A percentile compares a stretch with the other conserved stretches of the same genome.
Evolutionary conservation across 2,888 invertebrate genomes (phyloP).

Genomic region (Portevinia maculata): DNA sequence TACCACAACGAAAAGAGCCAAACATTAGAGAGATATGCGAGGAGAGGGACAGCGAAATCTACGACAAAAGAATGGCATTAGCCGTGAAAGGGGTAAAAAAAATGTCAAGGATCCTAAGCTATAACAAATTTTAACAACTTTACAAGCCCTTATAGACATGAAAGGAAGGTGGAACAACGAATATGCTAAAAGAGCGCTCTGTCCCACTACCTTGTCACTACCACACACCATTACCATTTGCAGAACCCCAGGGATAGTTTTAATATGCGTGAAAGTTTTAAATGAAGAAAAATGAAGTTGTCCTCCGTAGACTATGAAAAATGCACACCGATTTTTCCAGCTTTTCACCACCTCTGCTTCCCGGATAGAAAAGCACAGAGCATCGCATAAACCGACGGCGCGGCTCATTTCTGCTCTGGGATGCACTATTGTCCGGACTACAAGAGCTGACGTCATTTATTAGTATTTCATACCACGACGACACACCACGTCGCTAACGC

Average conservation of each 20-base stretch:
- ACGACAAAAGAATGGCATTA: conserved; percentile 46
- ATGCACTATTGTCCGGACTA: neutral
- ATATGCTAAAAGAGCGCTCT: conserved; percentile 39
- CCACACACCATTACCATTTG: conserved; percentile 5
- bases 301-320: conserved; percentile 71
- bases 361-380: neutral
- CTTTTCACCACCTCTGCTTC: conserved; percentile 42
- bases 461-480: conserved; percentile 61
- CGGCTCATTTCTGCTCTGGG: conserved; percentile 18
- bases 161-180: conserved; percentile 38
- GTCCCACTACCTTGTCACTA: too few relatives aligned
- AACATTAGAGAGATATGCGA: conserved; percentile 36
- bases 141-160: conserved; percentile 74
- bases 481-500: conserved; percentile 11
- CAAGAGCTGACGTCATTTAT: conserved; percentile 58
- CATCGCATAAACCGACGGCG: neutral
- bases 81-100: neutral
- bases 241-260: conserved; percentile 61
- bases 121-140: conserved; percentile 74
- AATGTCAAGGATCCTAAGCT: conserved; percentile 72
- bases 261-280: conserved; percentile 74
- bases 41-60: conserved; percentile 15
- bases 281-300: conserved; percentile 74
- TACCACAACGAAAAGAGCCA: conserved; percentile 37
- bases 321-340: conserved; percentile 69